Base-by-base conservation (phyloP, 2,888 invertebrate species). In the Opisthograptis luteolata region DNA sequence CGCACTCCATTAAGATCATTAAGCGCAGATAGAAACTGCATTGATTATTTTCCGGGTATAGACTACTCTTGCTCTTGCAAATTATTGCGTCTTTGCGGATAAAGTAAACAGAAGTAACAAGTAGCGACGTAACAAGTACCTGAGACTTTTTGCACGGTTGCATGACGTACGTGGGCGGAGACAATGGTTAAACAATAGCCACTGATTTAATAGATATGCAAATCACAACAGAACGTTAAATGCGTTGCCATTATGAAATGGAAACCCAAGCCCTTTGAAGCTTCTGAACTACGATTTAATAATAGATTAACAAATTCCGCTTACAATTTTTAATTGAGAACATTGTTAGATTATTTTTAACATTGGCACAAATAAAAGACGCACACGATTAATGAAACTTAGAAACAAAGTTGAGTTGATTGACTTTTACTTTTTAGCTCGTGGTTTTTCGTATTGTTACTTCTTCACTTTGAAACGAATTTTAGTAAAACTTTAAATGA, bases 31-130 rank as follows among this genome's bases (percentile, higher is more conserved):
- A 43, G 34, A 40, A 44, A 35, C 50, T 45, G 30, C 35, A 44
- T 50, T 40, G 35, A 45, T 41, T 40, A 51, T 45, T 28, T 51
- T 51, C 44, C 50, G 44, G 50, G 50, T 51, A n/a, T n/a, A 44
- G 19, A 15, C 19, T 4, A 39, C 32, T 39, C 49, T 32, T 43
- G 37, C 25, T 36, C 22, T 35, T 17, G 42, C 36, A 36, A 36
- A 42, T 31, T 40, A 39, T 27, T 32, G 36, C 19, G 27, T 12
- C 5, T 41, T 30, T 42, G 25, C 14, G 36, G 22, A 34, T 34
- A 32, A 20, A 24, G 31, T 30, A 5, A 37, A 41, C 35, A 48
- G 35, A 48, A 48, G 12, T 32, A 10, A 37, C 28, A 31, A n/a
- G 13, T 25, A 35, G 25, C 24, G 4, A 40, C 24, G 31, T 36